Conservation (phyloP, 2,888 invertebrate genomes). For the Drosophila niveifrons region DNA sequence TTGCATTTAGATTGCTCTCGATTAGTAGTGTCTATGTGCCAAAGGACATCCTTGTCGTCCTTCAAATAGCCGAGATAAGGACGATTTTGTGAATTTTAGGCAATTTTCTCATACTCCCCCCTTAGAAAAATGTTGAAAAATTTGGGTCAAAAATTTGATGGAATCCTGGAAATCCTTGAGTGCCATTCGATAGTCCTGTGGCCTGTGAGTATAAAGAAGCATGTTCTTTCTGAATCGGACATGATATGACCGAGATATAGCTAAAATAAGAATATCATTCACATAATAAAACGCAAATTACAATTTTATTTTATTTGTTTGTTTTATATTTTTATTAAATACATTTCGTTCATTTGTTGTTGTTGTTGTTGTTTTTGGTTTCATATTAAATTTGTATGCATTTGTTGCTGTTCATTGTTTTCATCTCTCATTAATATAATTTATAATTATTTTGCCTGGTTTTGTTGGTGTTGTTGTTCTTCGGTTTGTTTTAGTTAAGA, state of each 20-base stretch:
- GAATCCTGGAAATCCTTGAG: neutral
- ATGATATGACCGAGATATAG: too few relatives aligned
- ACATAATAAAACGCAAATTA: constrained; percentile 4
- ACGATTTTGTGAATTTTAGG: too few relatives aligned
- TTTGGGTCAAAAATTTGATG: neutral
- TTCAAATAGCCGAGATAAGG: too few relatives aligned
- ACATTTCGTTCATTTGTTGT: constrained; percentile 70
- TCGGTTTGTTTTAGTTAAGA: constrained; percentile 29
- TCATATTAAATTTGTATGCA: constrained; percentile 61
- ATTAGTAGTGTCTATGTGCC: too few relatives aligned
- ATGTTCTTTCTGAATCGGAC: neutral
- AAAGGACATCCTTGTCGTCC: too few relatives aligned
- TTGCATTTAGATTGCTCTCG: too few relatives aligned
- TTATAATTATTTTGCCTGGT: constrained; percentile 41
- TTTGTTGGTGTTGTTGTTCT: constrained; percentile 21
- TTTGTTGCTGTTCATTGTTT: constrained; percentile 66
- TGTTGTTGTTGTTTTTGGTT: constrained; percentile 34
- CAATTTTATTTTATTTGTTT: constrained; percentile 44
- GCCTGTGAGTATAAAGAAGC: neutral
- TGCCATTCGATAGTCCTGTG: neutral
- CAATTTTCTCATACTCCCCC: too few relatives aligned
- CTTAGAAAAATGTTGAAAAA: neutral
- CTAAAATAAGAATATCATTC: too few relatives aligned
- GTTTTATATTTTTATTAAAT: constrained; percentile 75
- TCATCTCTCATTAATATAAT: constrained; percentile 52